These are phyloP conservation scores for Sebastes goodei DNA, from an alignment of 2,797 vertebrate genomes.

Conservation along the genomic window DNA sequence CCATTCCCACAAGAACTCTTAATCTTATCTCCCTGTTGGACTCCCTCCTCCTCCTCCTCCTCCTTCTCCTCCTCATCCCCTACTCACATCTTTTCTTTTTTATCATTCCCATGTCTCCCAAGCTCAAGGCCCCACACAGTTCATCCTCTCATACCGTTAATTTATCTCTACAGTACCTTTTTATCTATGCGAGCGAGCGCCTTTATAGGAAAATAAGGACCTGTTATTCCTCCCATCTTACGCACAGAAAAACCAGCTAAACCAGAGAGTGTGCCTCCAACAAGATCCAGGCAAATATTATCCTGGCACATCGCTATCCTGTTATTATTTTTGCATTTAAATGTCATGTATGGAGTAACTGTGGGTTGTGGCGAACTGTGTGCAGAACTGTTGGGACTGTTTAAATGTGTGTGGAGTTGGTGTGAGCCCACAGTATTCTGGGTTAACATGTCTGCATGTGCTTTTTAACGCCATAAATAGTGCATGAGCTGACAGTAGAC, in stretches of 20 bases:
- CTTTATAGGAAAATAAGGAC: slow-evolving; percentile 28
- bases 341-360: slow-evolving; percentile 15
- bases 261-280: slow-evolving; percentile 9
- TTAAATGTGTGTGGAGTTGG: neutral
- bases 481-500: slow-evolving; percentile 31
- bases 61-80: slow-evolving; percentile 6
- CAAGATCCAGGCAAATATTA: slow-evolving; percentile 34
- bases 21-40: slow-evolving; percentile 42
- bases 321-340: slow-evolving; percentile 44
- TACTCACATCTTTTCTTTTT: slow-evolving; percentile 21
- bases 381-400: neutral
- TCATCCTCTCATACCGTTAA: slow-evolving; percentile 16
- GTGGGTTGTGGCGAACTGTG: slow-evolving; percentile 7
- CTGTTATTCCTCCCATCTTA: slow-evolving; percentile 7
- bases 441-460: slow-evolving; percentile 44
- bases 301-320: slow-evolving; percentile 18
- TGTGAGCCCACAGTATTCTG: slow-evolving; percentile 29
- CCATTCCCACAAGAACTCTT: slow-evolving; percentile 44
- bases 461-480: slow-evolving; percentile 52
- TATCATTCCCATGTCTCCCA: slow-evolving; percentile 39
- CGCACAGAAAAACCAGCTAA: neutral
- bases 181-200: neutral
- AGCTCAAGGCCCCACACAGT: slow-evolving; percentile 45
- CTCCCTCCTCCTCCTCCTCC: slow-evolving; percentile 18
- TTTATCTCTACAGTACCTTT: slow-evolving; percentile 36